Evolutionary conservation across 1,140 invertebrate genomes (phyloP), one percentile per base, ranked within the genome.

Genomic region (Bombus sibiricus): DNA sequence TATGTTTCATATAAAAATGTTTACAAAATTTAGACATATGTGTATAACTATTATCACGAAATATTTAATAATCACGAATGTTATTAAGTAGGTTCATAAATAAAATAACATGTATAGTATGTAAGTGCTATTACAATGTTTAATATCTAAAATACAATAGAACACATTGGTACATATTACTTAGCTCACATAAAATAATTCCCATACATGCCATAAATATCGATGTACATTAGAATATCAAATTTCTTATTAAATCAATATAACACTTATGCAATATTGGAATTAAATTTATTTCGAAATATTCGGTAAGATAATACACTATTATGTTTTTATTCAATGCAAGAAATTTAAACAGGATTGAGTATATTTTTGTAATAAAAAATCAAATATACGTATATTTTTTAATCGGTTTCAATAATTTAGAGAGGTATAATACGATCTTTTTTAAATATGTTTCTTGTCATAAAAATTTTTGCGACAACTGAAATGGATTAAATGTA

Each of bases 171-270:
- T 69, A 83, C 76, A 74, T 59, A 80, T 71, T 90, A 87, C 78
- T 85, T 87, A 90, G 66, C 75, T 18, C 82, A 87, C 73, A 83
- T 90, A 88, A 90, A 76, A 53, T 77, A 90, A 81, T 86, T 83
- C 68, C 43, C 83, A 81, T 83, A 86, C 75, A 88, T 88, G 71
- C 79, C 81, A 88, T 64, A 85, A 87, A 86, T 90, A 90, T 90
- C 69, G 10, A 89, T 90, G 76, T 90, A 90, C 53, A 75, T 90
- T 90, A 90, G 76, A 74, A 83, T 90, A 83, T 82, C 28, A 39
- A 81, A 41, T 64, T 59, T 82, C 81, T 87, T 76, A 87, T 86
- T 88, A 88, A 88, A 86, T 72, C 34, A 81, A 72, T 66, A 66
- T 81, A 89, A 83, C 47, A 90, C 84, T 90, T 81, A 88, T 83